A percentile compares a stretch with the other conserved stretches of the same genome.
Conservation (phyloP, 2,888 invertebrate species). For the Rhamnusium bicolor region DNA sequence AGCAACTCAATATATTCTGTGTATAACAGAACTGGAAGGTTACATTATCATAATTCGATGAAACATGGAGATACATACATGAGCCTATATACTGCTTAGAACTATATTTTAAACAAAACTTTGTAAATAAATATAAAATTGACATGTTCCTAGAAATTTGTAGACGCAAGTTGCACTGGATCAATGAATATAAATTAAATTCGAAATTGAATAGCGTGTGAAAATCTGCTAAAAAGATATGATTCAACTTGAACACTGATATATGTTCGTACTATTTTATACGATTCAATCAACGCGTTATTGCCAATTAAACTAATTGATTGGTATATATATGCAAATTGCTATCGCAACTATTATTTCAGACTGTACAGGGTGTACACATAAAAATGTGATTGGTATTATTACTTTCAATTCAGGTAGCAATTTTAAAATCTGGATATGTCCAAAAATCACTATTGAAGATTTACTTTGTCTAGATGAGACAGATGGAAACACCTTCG, state of each 20-base stretch:
- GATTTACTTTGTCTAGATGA: no score
- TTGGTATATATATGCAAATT: constrained; percentile 47
- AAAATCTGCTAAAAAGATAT: constrained; percentile 9
- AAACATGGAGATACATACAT: not conserved
- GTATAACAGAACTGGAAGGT: not conserved
- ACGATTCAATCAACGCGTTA: constrained; percentile 44
- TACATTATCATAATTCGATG: not conserved
- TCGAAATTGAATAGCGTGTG: constrained; percentile 9
- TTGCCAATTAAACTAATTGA: constrained; percentile 46
- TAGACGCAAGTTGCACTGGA: not conserved
- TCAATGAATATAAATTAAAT: not conserved
- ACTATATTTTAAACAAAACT: not conserved
- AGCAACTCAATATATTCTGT: not conserved
- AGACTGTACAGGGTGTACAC: not conserved
- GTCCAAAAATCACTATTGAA: no score
- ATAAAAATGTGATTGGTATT: not conserved
- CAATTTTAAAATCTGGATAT: no score
- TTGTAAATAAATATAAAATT: not conserved
- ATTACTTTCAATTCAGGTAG: no score
- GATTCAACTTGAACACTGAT: constrained; percentile 18
- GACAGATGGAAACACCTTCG: no score
- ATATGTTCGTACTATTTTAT: constrained; percentile 29
- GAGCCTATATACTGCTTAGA: no score
- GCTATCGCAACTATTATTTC: constrained; percentile 2
- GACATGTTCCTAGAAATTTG: not conserved